These are phyloP conservation scores for Acanthisitta chloris DNA, from an alignment of 2,113 vertebrate species.

Conservation along the genomic window DNA sequence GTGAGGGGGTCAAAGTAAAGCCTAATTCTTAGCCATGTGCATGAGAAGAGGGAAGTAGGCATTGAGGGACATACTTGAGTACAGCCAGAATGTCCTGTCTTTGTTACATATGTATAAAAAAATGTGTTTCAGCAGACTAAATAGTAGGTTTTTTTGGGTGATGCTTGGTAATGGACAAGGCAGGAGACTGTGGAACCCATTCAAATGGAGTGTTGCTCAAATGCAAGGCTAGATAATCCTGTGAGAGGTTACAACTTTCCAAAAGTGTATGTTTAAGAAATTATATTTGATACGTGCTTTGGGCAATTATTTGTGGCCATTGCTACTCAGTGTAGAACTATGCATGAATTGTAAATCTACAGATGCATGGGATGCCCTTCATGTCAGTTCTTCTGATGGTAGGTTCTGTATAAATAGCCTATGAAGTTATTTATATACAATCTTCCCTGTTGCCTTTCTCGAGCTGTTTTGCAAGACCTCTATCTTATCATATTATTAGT, in stretches of 20 bases:
- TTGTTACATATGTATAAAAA: background rate
- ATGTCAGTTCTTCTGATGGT: background rate
- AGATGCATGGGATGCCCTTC: background rate
- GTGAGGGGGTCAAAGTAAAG: background rate
- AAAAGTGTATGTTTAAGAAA: background rate
- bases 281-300: background rate
- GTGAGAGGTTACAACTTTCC: constrained; percentile 8
- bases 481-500: background rate
- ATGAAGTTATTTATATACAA: background rate
- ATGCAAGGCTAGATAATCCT: background rate
- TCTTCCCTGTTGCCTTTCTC: background rate
- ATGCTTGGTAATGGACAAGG: background rate
- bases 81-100: background rate
- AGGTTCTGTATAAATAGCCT: background rate
- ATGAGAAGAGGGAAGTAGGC: background rate
- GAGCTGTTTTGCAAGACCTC: background rate
- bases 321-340: background rate
- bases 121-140: background rate
- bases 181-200: background rate
- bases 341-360: background rate
- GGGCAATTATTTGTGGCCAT: background rate
- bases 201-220: background rate
- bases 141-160: background rate
- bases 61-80: background rate
- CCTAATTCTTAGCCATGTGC: background rate